phyloP scores from a whole-genome alignment of 2,888 invertebrate species.

The Drosophila atroscutellata region DNA sequence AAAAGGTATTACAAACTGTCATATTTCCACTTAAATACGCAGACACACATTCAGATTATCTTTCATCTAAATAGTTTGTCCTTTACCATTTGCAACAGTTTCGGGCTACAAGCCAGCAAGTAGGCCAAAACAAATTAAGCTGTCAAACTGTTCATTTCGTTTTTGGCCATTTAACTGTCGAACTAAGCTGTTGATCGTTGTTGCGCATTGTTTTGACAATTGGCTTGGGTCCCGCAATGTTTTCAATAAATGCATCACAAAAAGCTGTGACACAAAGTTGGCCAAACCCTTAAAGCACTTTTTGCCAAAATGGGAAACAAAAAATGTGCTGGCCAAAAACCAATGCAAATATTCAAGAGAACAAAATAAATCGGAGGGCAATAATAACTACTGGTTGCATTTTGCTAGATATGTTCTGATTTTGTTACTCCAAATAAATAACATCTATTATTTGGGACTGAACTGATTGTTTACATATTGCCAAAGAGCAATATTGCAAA shows the following conservation, averaged over 20 bases:
- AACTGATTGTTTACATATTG: constrained; percentile 66
- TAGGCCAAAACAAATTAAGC: constrained; percentile 42
- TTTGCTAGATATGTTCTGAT: neutral
- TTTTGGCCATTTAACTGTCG: constrained; percentile 46
- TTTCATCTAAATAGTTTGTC: constrained; percentile 12
- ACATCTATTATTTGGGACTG: constrained; percentile 58
- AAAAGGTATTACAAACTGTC: constrained; percentile 5
- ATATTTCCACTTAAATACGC: neutral
- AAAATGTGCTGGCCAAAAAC: constrained; percentile 28
- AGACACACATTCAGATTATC: constrained; percentile 6
- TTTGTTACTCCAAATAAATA: constrained; percentile 35
- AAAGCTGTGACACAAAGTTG: constrained; percentile 57
- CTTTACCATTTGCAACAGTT: neutral
- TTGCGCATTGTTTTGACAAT: constrained; percentile 44
- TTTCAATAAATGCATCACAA: constrained; percentile 68
- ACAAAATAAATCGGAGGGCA: constrained; percentile 9
- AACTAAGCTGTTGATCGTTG: constrained; percentile 51
- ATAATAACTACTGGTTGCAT: constrained; percentile 18
- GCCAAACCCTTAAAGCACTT: constrained; percentile 57
- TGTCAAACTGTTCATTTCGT: constrained; percentile 24
- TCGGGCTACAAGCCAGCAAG: neutral
- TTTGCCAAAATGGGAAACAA: constrained; percentile 38
- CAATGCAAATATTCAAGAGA: constrained; percentile 38
- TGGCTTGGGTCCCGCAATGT: constrained; percentile 18
- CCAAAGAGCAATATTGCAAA: constrained; percentile 61